Evolutionary conservation across 2,113 vertebrate genomes (phyloP).

Genomic region (Tursiops truncatus): DNA sequence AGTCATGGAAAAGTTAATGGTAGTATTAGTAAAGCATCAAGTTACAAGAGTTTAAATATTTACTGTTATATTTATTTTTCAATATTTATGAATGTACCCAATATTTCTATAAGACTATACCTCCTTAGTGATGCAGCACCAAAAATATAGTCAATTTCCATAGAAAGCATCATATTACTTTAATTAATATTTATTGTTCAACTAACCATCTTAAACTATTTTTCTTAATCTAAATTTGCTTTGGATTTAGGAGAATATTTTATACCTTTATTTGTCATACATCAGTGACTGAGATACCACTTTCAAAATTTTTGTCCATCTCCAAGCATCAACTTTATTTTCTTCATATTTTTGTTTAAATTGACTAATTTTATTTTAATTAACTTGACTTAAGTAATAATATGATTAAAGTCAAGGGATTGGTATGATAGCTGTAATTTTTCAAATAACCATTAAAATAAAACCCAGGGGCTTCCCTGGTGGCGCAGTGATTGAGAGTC

Average conservation of each 20-base stretch:
- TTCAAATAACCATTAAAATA: not conserved
- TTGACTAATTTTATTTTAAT: not conserved
- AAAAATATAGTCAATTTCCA: not conserved
- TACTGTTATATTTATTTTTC: not conserved
- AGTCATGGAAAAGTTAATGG: not conserved
- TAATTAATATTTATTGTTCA: not conserved
- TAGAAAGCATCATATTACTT: not conserved
- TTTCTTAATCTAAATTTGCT: not conserved
- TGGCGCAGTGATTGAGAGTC: too few species aligned
- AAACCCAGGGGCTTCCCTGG: not conserved
- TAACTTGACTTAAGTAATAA: not conserved
- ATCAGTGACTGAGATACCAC: not conserved
- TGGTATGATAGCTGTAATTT: not conserved
- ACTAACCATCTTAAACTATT: not conserved
- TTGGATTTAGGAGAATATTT: not conserved
- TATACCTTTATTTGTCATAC: not conserved
- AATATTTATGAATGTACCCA: not conserved
- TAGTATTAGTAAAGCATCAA: not conserved
- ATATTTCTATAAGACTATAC: not conserved
- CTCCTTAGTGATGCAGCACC: not conserved
- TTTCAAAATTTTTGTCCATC: not conserved
- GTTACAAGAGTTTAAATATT: not conserved
- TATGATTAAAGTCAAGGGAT: not conserved
- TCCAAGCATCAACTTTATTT: not conserved
- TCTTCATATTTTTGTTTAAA: conserved; percentile 4